phyloP scores from a whole-genome alignment of 2,113 vertebrate genomes.

The Zosterops hypoxanthus region DNA sequence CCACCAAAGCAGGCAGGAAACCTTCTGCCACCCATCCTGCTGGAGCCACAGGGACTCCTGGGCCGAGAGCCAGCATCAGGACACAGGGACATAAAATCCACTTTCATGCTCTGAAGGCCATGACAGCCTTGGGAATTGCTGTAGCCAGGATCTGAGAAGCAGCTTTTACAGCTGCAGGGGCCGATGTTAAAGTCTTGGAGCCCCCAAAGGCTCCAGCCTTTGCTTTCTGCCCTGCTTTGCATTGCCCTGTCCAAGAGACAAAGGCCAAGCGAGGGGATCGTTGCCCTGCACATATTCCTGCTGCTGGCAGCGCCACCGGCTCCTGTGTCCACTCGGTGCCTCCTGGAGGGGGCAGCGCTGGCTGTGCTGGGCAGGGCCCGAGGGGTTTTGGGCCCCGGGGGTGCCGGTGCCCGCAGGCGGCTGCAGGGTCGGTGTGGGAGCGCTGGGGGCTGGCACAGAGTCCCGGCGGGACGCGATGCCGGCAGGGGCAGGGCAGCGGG shows the following conservation, averaged over 20 bases:
- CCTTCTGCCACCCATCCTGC: not conserved
- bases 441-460: not conserved
- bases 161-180: not conserved
- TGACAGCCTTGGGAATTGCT: not conserved
- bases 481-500: not conserved
- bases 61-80: accelerated
- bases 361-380: accelerated
- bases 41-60: not conserved
- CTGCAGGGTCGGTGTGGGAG: not conserved
- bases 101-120: accelerated
- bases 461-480: not conserved
- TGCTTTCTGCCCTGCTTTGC: not conserved
- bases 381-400: not conserved
- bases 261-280: not conserved
- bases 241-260: not conserved
- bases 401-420: not conserved
- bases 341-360: not conserved
- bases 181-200: not conserved
- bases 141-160: not conserved
- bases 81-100: not conserved
- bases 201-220: not conserved
- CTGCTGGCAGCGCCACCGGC: not conserved
- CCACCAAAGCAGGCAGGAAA: not conserved
- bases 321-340: not conserved
- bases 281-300: accelerated